A percentile compares a stretch with the other conserved stretches of the same genome.
Evolutionary conservation across 2,113 vertebrate species (phyloP).

Genomic region (Cercopithecus mona): DNA sequence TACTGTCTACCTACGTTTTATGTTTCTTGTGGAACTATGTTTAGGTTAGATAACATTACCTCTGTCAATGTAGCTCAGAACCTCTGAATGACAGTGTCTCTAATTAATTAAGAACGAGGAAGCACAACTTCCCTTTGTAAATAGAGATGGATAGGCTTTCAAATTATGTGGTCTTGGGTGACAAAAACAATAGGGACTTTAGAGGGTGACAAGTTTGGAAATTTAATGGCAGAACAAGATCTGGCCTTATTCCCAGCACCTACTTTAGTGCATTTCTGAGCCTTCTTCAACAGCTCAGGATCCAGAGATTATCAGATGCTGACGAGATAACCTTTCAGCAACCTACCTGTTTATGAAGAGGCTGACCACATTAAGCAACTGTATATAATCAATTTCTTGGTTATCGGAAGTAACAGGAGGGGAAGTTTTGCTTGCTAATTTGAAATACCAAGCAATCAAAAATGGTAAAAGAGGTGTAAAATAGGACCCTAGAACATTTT

Average conservation of each 20-base stretch:
- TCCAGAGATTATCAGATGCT: not conserved
- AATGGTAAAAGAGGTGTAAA: not conserved
- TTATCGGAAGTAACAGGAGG: not conserved
- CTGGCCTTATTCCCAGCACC: not conserved
- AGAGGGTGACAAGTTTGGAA: not conserved
- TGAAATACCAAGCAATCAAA: not conserved
- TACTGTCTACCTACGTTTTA: not conserved
- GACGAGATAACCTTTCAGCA: not conserved
- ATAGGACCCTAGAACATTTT: not conserved
- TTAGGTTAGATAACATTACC: not conserved
- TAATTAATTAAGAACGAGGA: not conserved
- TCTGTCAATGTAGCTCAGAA: not conserved
- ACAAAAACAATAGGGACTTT: not conserved
- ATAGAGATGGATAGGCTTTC: not conserved
- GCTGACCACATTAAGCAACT: not conserved
- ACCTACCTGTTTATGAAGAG: not conserved
- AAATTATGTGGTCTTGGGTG: not conserved
- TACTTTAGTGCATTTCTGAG: not conserved
- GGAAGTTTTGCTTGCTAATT: not conserved
- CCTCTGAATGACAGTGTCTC: not conserved
- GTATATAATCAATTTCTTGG: not conserved
- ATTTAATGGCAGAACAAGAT: not conserved
- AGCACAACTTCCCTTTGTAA: not conserved
- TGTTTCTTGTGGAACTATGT: not conserved
- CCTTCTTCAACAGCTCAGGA: not conserved